Conservation (phyloP, 2,888 invertebrate genomes). For the Anaspis maculata region DNA sequence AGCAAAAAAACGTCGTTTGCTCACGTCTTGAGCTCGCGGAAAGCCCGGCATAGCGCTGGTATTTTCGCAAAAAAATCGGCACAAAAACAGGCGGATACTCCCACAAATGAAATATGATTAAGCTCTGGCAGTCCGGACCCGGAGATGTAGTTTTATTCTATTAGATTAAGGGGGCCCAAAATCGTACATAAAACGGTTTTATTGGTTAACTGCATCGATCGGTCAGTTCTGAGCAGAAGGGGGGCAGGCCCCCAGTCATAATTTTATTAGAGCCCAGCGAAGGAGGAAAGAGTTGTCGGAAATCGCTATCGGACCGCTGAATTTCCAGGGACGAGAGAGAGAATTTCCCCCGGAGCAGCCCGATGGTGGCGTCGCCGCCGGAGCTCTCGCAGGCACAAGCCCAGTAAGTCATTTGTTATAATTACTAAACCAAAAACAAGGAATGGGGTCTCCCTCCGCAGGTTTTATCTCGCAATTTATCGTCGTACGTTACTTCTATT, state of each 20-base stretch:
- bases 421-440: constrained; percentile 41
- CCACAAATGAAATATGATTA: too few relatives aligned
- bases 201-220: constrained; percentile 9
- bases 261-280: constrained; percentile 16
- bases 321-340: constrained; percentile 7
- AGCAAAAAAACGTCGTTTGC: too few relatives aligned
- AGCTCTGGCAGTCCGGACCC: too few relatives aligned
- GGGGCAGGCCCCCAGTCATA: constrained; percentile 6
- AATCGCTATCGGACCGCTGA: constrained; percentile 15
- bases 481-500: constrained; percentile 34
- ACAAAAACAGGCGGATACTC: too few relatives aligned
- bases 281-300: constrained; percentile 15
- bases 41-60: too few relatives aligned
- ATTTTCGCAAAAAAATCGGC: too few relatives aligned
- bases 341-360: too few relatives aligned
- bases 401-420: constrained; percentile 37
- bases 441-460: constrained; percentile 33
- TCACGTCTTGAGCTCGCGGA: too few relatives aligned
- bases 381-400: constrained; percentile 12
- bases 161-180: too few relatives aligned
- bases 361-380: constrained; percentile 7
- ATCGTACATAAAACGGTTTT: constrained; percentile 2
- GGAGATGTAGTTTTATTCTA: too few relatives aligned
- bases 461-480: constrained; percentile 40
- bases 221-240: constrained; percentile 11